Conservation (phyloP, 2,888 invertebrate species). For the Rhaphigaster nebulosa region DNA sequence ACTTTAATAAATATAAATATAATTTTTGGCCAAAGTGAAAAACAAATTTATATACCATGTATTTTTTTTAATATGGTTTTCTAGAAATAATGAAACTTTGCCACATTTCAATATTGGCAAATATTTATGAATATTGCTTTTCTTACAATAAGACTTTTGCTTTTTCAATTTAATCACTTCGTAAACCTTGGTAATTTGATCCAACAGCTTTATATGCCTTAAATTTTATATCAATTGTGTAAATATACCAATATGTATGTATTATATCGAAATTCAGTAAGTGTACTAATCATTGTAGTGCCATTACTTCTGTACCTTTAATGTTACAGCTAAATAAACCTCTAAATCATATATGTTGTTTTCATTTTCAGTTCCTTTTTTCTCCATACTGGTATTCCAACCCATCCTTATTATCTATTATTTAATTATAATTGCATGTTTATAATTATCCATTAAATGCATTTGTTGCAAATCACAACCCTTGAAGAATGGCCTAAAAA, state of each 20-base stretch:
- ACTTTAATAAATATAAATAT: neutral
- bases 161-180: constrained; percentile 20
- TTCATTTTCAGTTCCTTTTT: neutral
- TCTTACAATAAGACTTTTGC: constrained; percentile 40
- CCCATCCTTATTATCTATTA: neutral
- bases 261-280: constrained; percentile 47
- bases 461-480: too few relatives aligned
- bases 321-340: constrained; percentile 56
- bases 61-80: constrained; percentile 57
- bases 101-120: neutral
- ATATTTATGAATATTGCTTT: constrained; percentile 32
- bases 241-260: constrained; percentile 53
- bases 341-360: constrained; percentile 7
- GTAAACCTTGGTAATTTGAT: constrained; percentile 11
- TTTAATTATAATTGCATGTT: too few relatives aligned
- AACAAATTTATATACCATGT: constrained; percentile 50
- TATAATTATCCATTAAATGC: too few relatives aligned
- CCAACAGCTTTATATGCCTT: constrained; percentile 54
- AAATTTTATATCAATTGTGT: constrained; percentile 57
- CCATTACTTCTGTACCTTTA: constrained; percentile 56
- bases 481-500: too few relatives aligned
- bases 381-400: neutral
- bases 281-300: constrained; percentile 59
- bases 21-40: constrained; percentile 48
- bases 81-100: constrained; percentile 10